Conservation (phyloP, 1,140 invertebrate species). For the Drosophila bipectinata region DNA sequence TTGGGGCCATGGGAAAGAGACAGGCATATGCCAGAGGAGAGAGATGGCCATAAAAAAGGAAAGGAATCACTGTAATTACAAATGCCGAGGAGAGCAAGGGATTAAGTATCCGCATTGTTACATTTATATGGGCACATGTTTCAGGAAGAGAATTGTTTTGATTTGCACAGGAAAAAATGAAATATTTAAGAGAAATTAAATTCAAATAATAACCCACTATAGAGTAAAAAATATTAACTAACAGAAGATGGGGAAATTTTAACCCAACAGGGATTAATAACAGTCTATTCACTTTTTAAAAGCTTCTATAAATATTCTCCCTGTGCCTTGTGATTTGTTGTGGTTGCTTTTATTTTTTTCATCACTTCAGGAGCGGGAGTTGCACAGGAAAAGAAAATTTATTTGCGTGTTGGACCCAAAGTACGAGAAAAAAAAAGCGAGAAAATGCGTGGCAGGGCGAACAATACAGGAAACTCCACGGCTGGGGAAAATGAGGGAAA, state of each 20-base stretch:
- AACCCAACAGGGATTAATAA: not conserved
- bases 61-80: slow-evolving; percentile 69
- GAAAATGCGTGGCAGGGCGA: slow-evolving; percentile 60
- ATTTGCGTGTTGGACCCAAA: slow-evolving; percentile 65
- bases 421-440: not conserved
- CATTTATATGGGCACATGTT: slow-evolving; percentile 47
- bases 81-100: slow-evolving; percentile 30
- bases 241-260: not conserved
- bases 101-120: slow-evolving; percentile 46
- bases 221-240: too few species aligned
- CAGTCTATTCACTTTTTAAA: not conserved
- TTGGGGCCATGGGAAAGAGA: slow-evolving; percentile 1
- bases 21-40: not conserved
- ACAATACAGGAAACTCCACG: slow-evolving; percentile 49
- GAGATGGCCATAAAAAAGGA: slow-evolving; percentile 19
- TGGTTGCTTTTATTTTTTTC: slow-evolving; percentile 23
- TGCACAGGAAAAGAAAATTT: slow-evolving; percentile 63
- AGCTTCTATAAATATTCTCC: not conserved
- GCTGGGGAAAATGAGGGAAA: slow-evolving; percentile 4
- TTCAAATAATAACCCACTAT: not conserved
- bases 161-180: slow-evolving; percentile 1
- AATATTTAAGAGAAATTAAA: not conserved
- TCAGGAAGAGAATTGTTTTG: slow-evolving; percentile 16
- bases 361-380: slow-evolving; percentile 15
- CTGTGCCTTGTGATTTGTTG: slow-evolving; percentile 23